Percentiles rank a stretch among this genome's conserved stretches.
Evolutionary conservation across 2,888 invertebrate species (phyloP).

Genomic region (Autographa gamma): DNA sequence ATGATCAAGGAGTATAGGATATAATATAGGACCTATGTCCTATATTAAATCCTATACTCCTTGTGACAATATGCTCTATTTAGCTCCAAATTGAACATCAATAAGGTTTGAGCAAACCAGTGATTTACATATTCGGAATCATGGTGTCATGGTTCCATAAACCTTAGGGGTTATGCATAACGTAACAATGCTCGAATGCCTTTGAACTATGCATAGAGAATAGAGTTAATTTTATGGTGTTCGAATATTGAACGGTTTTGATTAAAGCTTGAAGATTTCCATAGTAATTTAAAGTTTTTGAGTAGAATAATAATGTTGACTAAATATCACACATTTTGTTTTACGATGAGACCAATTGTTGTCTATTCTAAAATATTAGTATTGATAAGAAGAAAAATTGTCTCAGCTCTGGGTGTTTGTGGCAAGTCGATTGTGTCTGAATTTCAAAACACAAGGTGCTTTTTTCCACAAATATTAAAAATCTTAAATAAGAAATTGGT

Average conservation of each 20-base stretch:
- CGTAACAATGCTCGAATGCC: slow-evolving; percentile 22
- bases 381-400: too few relatives aligned
- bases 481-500: too few relatives aligned
- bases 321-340: not conserved
- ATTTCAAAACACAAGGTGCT: too few relatives aligned
- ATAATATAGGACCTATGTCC: too few relatives aligned
- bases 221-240: slow-evolving; percentile 34
- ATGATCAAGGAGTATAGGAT: too few relatives aligned
- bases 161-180: slow-evolving; percentile 47
- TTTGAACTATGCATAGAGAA: slow-evolving; percentile 45
- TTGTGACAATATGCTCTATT: not conserved
- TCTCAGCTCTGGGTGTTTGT: too few relatives aligned
- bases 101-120: slow-evolving; percentile 17
- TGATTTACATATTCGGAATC: slow-evolving; percentile 41
- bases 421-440: too few relatives aligned
- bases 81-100: slow-evolving; percentile 18
- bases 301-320: not conserved
- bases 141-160: slow-evolving; percentile 31
- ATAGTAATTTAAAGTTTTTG: not conserved
- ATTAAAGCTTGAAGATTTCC: slow-evolving; percentile 1
- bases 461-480: too few relatives aligned
- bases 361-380: not conserved
- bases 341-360: not conserved
- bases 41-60: too few relatives aligned
- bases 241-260: slow-evolving; percentile 25